Conservation (phyloP, 2,888 invertebrate species). For the Philhelius pedissequus region DNA sequence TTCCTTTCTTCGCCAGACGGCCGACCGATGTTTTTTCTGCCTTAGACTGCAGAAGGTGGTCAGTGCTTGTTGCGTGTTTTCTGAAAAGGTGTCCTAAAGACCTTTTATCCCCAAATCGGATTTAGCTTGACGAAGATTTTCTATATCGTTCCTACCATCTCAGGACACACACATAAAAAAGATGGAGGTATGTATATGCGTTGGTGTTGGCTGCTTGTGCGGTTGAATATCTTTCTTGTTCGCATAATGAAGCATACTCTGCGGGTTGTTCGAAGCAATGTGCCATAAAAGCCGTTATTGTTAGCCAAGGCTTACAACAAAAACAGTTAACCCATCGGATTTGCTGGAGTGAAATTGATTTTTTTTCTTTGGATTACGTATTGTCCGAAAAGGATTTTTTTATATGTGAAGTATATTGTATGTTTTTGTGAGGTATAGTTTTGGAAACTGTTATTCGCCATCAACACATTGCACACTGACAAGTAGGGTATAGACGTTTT, state of each 20-base stretch:
- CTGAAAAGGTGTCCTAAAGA: conserved; percentile 65
- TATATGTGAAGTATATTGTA: not conserved
- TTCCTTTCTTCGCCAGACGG: not conserved
- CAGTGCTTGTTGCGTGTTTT: conserved; percentile 65
- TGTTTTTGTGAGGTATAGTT: not conserved
- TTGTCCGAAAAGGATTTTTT: conserved; percentile 38
- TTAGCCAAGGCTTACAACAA: conserved; percentile 24
- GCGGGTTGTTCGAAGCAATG: conserved; percentile 51
- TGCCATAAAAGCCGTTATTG: conserved; percentile 61
- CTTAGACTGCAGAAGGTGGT: conserved; percentile 54
- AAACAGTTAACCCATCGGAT: conserved; percentile 40
- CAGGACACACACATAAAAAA: not conserved
- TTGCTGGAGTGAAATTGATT: conserved; percentile 48
- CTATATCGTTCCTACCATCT: no score
- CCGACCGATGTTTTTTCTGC: conserved; percentile 21
- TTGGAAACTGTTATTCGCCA: conserved; percentile 9
- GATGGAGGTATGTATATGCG: no score
- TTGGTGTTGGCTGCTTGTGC: conserved; percentile 2
- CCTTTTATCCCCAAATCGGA: conserved; percentile 66
- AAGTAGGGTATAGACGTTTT: not conserved
- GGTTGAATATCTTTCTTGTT: conserved; percentile 50
- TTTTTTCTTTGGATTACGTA: not conserved
- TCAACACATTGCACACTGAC: conserved; percentile 50
- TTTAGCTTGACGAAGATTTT: conserved; percentile 50
- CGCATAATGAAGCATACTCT: conserved; percentile 61